phyloP scores from a whole-genome alignment of 2,888 invertebrate species.

The Pyrrhia umbra region DNA sequence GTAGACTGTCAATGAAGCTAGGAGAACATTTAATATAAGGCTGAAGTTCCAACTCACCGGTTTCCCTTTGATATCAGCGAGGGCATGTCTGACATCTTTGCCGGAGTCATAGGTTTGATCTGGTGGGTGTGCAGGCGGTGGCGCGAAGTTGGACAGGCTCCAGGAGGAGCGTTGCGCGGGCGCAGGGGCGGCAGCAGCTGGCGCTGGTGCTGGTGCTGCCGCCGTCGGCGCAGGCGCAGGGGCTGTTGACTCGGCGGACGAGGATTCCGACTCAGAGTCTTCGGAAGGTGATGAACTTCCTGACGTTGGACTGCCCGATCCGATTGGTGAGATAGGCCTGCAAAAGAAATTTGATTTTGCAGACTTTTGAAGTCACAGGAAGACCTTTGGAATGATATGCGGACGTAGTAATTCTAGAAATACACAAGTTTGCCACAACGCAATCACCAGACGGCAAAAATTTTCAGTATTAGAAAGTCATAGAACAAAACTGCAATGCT shows the following conservation, averaged over 20 bases:
- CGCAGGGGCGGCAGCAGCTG: conserved; percentile 67
- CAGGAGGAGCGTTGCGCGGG: conserved; percentile 87
- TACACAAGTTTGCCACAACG: too few relatives aligned
- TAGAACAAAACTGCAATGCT: conserved; percentile 34
- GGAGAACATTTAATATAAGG: background rate
- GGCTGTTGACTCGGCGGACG: conserved; percentile 91
- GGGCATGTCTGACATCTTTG: conserved; percentile 89
- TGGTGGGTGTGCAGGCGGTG: conserved; percentile 78
- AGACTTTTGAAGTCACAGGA: background rate
- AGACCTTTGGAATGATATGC: background rate
- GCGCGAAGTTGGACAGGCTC: conserved; percentile 85
- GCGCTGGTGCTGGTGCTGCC: conserved; percentile 68
- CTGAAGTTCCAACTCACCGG: conserved; percentile 82
- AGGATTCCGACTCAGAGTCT: conserved; percentile 84
- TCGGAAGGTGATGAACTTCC: conserved; percentile 81
- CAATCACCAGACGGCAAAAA: too few relatives aligned
- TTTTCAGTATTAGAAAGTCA: conserved; percentile 10
- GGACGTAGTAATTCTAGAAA: too few relatives aligned
- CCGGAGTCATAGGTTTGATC: conserved; percentile 87
- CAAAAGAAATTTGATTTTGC: conserved; percentile 15
- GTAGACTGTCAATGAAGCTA: background rate
- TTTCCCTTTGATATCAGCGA: conserved; percentile 88
- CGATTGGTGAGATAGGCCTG: conserved; percentile 86
- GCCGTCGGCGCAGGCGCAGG: conserved; percentile 89
- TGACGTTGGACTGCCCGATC: conserved; percentile 85